These are phyloP conservation scores for Mimumesa dahlbomi DNA, from an alignment of 2,888 invertebrate genomes.

Conservation along the genomic window DNA sequence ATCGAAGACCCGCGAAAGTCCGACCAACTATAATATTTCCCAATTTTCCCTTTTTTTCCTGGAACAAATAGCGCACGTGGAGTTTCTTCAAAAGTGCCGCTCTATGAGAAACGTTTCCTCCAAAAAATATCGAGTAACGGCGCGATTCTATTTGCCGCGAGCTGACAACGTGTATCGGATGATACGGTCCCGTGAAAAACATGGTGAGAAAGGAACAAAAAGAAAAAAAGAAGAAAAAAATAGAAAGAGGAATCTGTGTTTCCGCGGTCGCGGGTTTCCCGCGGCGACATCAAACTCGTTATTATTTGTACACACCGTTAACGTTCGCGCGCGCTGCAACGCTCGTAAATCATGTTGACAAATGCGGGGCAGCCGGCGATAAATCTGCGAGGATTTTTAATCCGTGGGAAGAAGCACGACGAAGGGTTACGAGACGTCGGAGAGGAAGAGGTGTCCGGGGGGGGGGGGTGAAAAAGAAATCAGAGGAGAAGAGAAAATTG, in stretches of 20 bases:
- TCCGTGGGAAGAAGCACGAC: slow-evolving; percentile 17
- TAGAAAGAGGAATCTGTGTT: not conserved
- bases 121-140: too few relatives aligned
- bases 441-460: not conserved
- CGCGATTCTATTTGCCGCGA: too few relatives aligned
- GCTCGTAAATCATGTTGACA: slow-evolving; percentile 46
- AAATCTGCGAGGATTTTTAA: slow-evolving; percentile 43
- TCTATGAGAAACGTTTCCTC: too few relatives aligned
- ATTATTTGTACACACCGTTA: slow-evolving; percentile 17
- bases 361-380: slow-evolving; percentile 31
- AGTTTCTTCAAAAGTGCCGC: too few relatives aligned
- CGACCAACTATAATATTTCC: slow-evolving; percentile 18
- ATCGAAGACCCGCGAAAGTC: too few relatives aligned
- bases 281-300: not conserved
- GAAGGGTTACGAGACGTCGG: slow-evolving; percentile 5
- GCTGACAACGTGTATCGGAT: too few relatives aligned
- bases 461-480: not conserved
- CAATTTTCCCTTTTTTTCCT: not conserved
- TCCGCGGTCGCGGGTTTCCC: not conserved
- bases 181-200: too few relatives aligned
- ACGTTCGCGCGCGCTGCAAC: slow-evolving; percentile 18
- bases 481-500: slow-evolving; percentile 33
- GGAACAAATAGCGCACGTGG: not conserved
- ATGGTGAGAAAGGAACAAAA: not conserved
- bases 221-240: not conserved